Evolutionary conservation across 2,797 vertebrate genomes (phyloP), one percentile per base, ranked within the genome.

Genomic region (Semotilus atromaculatus): DNA sequence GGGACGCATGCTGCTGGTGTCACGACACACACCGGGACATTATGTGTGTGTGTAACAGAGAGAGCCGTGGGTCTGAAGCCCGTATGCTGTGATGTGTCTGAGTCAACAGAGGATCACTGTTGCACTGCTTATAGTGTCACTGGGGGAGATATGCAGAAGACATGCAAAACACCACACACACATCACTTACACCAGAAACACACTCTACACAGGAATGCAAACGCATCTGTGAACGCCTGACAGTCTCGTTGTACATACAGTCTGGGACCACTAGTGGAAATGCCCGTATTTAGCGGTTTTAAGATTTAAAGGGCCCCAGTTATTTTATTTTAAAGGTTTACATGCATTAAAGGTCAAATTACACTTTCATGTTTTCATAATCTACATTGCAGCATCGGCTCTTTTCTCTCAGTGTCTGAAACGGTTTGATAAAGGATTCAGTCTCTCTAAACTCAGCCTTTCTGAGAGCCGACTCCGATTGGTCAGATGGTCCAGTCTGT

Each of bases 11-110:
- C 84, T 85, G 82, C 70, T 60, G 80, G 29, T 84, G 84, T 86
- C 86, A 88, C 64, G 84, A 85, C 88, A 84, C 87, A 79, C 86
- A 82, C 38, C 70, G 38, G 79, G 81, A 81, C 64, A 29, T 67
- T 45, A 64, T 68, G 45, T 34, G 67, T 68, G n/a, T n/a, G 67
- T 6, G n/a, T 58, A 79, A 45, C 76, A 67, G 64, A 66, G 64
- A 66, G 34, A 71, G 72, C 29, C 21, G 58, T 75, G 71, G 78
- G 77, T 73, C 51, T 82, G 53, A 68, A 68, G 67, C 51, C n/a
- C 2, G 48, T 60, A 64, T 81, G 84, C 23, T 51, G 36, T 62
- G 70, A 26, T 40, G 34, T 53, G 82, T 79, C 74, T 71, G 83
- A 85, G 62, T 88, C 80, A 85, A 72, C 78, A 29, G 10, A 75